phyloP scores from a whole-genome alignment of 2,888 invertebrate genomes.

The Agonopterix subpropinquella region DNA sequence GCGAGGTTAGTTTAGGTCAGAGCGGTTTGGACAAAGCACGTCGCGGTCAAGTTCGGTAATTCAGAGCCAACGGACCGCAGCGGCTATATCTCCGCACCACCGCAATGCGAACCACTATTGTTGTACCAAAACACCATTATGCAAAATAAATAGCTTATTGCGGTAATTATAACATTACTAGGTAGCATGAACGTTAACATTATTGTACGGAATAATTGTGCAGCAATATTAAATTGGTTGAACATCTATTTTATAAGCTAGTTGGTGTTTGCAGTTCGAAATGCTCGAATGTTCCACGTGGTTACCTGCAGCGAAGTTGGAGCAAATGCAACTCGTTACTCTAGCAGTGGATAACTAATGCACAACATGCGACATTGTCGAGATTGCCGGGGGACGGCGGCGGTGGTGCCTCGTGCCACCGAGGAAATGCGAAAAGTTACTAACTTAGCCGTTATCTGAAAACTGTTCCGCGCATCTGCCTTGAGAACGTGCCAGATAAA shows the following conservation, averaged over 20 bases:
- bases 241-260: constrained; percentile 10
- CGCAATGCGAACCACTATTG: constrained; percentile 48
- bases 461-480: constrained; percentile 57
- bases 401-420: constrained; percentile 21
- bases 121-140: constrained; percentile 56
- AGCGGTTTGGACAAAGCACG: constrained; percentile 34
- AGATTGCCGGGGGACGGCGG: constrained; percentile 19
- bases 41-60: constrained; percentile 56
- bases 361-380: constrained; percentile 44
- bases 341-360: constrained; percentile 44
- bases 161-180: constrained; percentile 41
- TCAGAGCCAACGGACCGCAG: constrained; percentile 40
- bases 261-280: constrained; percentile 7
- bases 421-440: constrained; percentile 69
- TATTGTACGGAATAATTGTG: constrained; percentile 26
- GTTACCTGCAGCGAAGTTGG: constrained; percentile 10
- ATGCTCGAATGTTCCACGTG: constrained; percentile 11
- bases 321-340: constrained; percentile 39
- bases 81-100: constrained; percentile 32
- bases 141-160: constrained; percentile 54
- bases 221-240: constrained; percentile 9
- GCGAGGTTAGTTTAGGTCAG: constrained; percentile 21
- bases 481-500: constrained; percentile 55
- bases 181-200: constrained; percentile 4
- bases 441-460: constrained; percentile 59